Evolutionary conservation across 2,113 vertebrate species (phyloP).

Genomic region (Amblyopsis rosae): DNA sequence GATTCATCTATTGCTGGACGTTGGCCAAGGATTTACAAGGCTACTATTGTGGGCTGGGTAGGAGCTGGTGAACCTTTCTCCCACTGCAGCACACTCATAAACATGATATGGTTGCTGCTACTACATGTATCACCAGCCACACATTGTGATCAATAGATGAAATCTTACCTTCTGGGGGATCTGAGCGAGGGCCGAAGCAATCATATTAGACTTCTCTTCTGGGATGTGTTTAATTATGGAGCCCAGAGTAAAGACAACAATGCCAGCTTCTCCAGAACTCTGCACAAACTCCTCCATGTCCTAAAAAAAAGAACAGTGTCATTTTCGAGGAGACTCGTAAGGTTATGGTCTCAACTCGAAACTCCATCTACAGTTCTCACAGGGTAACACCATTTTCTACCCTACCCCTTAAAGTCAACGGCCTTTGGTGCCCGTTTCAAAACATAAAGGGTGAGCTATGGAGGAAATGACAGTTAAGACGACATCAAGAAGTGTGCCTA

Average conservation of each 20-base stretch:
- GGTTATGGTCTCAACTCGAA: too few species aligned
- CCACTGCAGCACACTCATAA: background rate
- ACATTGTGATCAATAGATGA: background rate
- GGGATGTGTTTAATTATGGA: slow-evolving; percentile 83
- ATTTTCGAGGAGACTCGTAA: background rate
- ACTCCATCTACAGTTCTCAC: too few species aligned
- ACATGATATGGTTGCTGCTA: background rate
- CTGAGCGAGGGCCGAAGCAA: slow-evolving; percentile 84
- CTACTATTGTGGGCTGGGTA: too few species aligned
- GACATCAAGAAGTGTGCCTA: too few species aligned
- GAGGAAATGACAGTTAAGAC: too few species aligned
- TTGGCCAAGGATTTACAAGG: too few species aligned
- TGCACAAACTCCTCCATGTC: slow-evolving; percentile 89
- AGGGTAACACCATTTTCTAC: too few species aligned
- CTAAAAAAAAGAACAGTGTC: slow-evolving; percentile 57
- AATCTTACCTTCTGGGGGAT: slow-evolving; percentile 88
- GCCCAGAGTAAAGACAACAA: slow-evolving; percentile 86
- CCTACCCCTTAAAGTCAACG: too few species aligned
- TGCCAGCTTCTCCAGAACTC: slow-evolving; percentile 84
- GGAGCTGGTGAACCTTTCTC: too few species aligned
- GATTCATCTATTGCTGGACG: background rate
- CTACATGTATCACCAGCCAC: background rate
- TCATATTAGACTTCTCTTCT: slow-evolving; percentile 78
- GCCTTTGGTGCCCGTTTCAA: too few species aligned
- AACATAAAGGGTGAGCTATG: too few species aligned